phyloP scores from a whole-genome alignment of 2,888 invertebrate genomes.

The Agrotis segetum region DNA sequence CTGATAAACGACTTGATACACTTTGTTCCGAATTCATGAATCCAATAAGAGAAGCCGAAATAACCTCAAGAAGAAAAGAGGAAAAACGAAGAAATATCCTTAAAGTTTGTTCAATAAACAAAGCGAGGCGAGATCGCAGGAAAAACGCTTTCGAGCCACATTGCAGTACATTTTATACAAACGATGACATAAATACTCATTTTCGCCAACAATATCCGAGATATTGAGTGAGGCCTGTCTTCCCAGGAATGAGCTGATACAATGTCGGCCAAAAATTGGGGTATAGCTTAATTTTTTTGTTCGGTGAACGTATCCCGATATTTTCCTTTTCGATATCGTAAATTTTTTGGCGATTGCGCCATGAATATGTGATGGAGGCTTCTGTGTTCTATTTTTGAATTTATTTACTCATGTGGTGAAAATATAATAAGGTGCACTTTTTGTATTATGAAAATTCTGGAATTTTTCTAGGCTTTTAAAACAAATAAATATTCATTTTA shows the following conservation, averaged over 20 bases:
- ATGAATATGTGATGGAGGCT: slow-evolving; percentile 65
- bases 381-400: slow-evolving; percentile 53
- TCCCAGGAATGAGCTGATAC: slow-evolving; percentile 74
- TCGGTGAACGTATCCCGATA: slow-evolving; percentile 64
- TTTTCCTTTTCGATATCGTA: slow-evolving; percentile 68
- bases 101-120: slow-evolving; percentile 73
- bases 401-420: slow-evolving; percentile 54
- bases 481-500: background rate
- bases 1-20: slow-evolving; percentile 69
- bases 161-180: slow-evolving; percentile 86
- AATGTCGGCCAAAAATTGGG: slow-evolving; percentile 69
- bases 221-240: slow-evolving; percentile 91
- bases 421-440: slow-evolving; percentile 15
- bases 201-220: slow-evolving; percentile 90
- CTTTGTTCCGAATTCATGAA: slow-evolving; percentile 67
- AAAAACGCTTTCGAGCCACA: slow-evolving; percentile 75
- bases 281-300: slow-evolving; percentile 69
- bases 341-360: slow-evolving; percentile 64
- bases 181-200: slow-evolving; percentile 91
- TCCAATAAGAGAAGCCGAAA: slow-evolving; percentile 66
- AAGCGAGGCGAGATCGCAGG: slow-evolving; percentile 74
- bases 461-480: background rate
- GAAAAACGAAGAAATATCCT: slow-evolving; percentile 68
- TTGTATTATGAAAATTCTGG: background rate
- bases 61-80: slow-evolving; percentile 63